Evolutionary conservation across 2,888 invertebrate genomes (phyloP), one percentile per base, ranked within the genome.

Genomic region (Cryptocephalus moraei): DNA sequence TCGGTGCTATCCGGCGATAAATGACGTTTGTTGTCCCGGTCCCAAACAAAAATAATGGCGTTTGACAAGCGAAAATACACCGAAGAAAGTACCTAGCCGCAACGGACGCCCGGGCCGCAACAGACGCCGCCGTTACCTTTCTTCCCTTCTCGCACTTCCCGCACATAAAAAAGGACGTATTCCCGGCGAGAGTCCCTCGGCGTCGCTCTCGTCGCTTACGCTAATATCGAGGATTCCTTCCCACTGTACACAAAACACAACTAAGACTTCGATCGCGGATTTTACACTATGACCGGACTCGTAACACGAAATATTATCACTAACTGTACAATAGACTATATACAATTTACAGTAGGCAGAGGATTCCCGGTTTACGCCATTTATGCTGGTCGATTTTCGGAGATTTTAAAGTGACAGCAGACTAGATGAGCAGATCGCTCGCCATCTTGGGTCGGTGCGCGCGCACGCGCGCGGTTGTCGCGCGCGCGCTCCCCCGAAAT

Each of bases 281-380:
- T 75, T 73, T 76, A 75, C 75, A 73, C 77, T 75, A 64, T 59
- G 52, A 11, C 12, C 36, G 36, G n/a, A 36, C 12, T 36, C 36
- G 12, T 12, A 36, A 36, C 36, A 36, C 36, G 12, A 36, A 79
- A 79, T 79, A 79, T 79, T 79, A 79, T 74, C 76, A 80, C 80
- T 80, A 80, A 79, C 80, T 81, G 76, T 80, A 81, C 81, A 81
- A 76, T 71, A 73, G 75, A 78, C 80, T 80, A 81, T 80, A 78
- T 81, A 81, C 80, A 80, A 80, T 79, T 76, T 79, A 79, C 78
- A 79, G 75, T 75, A 77, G 75, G 74, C 75, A 77, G 75, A 76
- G 73, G 74, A 76, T 74, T 73, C 72, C 70, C 73, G 73, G 69
- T 72, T 80, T 80, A 80, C 73, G 79, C 79, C 80, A 80, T 80